phyloP scores from a whole-genome alignment of 2,888 invertebrate species.

The Ectemnius continuus region DNA sequence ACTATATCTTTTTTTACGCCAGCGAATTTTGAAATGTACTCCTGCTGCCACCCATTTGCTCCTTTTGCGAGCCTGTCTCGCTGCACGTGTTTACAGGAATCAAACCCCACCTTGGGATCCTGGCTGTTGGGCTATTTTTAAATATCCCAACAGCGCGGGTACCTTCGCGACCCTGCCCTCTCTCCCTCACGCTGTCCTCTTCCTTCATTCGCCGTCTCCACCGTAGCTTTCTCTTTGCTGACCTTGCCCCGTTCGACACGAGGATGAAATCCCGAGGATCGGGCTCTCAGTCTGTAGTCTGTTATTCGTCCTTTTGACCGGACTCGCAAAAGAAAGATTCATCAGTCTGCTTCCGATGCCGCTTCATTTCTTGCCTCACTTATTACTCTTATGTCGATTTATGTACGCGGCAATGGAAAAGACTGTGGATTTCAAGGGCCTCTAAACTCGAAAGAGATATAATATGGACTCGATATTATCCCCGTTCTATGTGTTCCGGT shows the following conservation, averaged over 20 bases:
- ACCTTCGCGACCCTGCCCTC: conserved; percentile 53
- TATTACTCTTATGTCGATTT: not conserved
- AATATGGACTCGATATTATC: too few relatives aligned
- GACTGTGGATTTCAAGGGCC: not conserved
- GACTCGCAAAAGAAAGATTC: not conserved
- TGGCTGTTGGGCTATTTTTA: conserved; percentile 62
- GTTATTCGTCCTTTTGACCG: conserved; percentile 12
- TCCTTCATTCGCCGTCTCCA: conserved; percentile 11
- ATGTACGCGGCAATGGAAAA: not conserved
- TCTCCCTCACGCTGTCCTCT: conserved; percentile 28
- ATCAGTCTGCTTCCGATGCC: conserved; percentile 3
- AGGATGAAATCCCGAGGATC: conserved; percentile 24
- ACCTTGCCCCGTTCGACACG: conserved; percentile 12
- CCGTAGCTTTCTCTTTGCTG: conserved; percentile 9
- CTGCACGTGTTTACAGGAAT: conserved; percentile 63
- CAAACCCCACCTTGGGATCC: conserved; percentile 58
- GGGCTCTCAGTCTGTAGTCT: not conserved
- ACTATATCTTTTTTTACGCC: not conserved
- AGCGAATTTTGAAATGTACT: conserved; percentile 12
- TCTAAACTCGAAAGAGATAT: not conserved
- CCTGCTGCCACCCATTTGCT: conserved; percentile 30
- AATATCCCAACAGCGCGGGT: conserved; percentile 56
- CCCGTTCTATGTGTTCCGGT: not conserved
- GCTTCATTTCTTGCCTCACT: not conserved
- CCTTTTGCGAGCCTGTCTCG: conserved; percentile 54